Base-by-base conservation (phyloP, 2,113 vertebrate genomes). In the Mus pahari region DNA sequence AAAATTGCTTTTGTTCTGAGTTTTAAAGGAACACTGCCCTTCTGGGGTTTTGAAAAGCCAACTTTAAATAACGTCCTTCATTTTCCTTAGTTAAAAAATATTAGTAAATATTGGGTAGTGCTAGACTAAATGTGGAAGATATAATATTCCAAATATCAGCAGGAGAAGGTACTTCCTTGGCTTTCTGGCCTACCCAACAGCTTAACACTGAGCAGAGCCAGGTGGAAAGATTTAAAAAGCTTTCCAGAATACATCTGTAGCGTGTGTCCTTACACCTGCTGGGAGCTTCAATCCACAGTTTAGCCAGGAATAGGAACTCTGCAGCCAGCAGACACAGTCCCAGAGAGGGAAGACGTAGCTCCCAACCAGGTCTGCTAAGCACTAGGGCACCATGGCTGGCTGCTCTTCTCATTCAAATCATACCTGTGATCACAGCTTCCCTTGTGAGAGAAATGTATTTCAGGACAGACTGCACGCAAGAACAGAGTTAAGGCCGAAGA, bases 41-140 rank as follows among this genome's bases (percentile, higher is more conserved):
- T 92, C 45, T 95, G 60, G 71, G 50, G 73, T 90, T 96, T 94
- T 94, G 70, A 96, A 97, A 96, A 95, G 86, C 42, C 62, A 92
- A 82, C 66, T 83, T 75, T 96, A 74, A 95, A 95, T 83, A 94
- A 94, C 36, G 14, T 90, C 16, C 74, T 92, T 66, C 90, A 71
- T 95, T 95, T 96, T 33, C 16, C 17, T 90, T 75, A 68, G 71
- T 92, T 82, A 84, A 74, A 86, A 96, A 93, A 82, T 53, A 91
- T 95, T 94, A 84, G 87, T 89, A 97, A 92, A 81, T 77, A 81
- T 2, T 94, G 60, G 90, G 48, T 83, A 91, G 78, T 92, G 24
- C 58, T 96, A 89, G 79, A 89, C 26, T 78, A 93, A 89, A 92
- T 92, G 50, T 89, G 33, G 92, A 95, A 84, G 86, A 79, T 68